Conservation (phyloP, 2,113 vertebrate species). For the Ardeotis arabs region DNA sequence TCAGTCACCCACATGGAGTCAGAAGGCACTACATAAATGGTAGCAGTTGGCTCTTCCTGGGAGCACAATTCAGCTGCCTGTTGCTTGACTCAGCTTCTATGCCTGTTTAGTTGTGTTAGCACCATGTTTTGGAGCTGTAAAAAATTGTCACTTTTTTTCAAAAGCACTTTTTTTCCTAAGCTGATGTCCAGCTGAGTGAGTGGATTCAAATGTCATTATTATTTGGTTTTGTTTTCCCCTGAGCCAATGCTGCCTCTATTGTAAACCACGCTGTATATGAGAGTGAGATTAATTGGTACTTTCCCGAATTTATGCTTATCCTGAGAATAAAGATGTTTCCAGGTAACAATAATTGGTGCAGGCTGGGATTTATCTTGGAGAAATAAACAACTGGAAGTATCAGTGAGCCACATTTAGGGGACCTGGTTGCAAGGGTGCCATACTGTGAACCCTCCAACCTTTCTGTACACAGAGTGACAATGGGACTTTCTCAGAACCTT, state of each 20-base stretch:
- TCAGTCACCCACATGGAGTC: background rate
- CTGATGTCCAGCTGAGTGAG: background rate
- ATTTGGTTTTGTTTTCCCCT: background rate
- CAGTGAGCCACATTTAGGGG: background rate
- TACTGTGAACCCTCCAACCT: background rate
- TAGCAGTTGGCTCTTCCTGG: background rate
- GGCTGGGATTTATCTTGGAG: background rate
- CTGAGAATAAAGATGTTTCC: background rate
- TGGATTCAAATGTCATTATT: background rate
- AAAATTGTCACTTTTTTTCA: background rate
- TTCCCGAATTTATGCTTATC: background rate
- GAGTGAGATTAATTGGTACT: background rate
- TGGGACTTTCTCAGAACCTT: background rate
- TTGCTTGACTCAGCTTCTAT: background rate
- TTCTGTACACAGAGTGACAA: fast-evolving
- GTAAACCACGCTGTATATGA: background rate
- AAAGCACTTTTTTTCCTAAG: background rate
- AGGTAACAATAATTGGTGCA: background rate
- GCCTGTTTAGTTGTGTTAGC: background rate
- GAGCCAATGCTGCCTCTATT: background rate
- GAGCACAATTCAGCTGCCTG: background rate
- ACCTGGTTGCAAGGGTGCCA: background rate
- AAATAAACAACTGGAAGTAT: background rate
- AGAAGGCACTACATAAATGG: background rate
- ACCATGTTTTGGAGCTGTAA: background rate